Evolutionary conservation across 2,113 vertebrate genomes (phyloP).

Genomic region (Ceyx cyanopectus): DNA sequence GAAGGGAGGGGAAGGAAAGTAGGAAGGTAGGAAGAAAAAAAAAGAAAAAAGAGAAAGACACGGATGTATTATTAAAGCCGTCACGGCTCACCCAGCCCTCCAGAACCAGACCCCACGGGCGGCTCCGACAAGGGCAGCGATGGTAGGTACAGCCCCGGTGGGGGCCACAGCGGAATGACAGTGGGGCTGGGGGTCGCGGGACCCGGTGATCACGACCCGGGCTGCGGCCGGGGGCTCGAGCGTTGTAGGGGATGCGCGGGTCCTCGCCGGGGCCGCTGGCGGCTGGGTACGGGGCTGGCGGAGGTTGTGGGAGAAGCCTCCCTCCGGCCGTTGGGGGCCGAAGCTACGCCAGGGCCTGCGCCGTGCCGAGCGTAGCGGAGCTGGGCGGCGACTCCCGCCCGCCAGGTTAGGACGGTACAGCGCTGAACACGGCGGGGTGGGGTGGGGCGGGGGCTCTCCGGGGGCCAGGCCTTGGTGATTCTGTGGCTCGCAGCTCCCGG

Average conservation of each 20-base stretch:
- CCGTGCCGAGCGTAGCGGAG: too few species aligned
- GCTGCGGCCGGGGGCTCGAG: neutral
- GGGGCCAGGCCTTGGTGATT: neutral
- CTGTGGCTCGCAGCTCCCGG: neutral
- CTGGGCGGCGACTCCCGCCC: too few species aligned
- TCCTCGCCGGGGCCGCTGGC: neutral
- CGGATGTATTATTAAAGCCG: too few species aligned
- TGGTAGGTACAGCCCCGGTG: conserved; percentile 69
- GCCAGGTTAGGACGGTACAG: too few species aligned
- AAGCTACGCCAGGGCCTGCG: too few species aligned
- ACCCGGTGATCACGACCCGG: neutral
- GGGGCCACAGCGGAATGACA: neutral
- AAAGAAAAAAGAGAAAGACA: too few species aligned
- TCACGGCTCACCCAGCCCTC: too few species aligned
- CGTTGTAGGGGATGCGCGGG: neutral
- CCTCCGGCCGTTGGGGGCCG: too few species aligned
- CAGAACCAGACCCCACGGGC: neutral
- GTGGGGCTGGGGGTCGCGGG: neutral
- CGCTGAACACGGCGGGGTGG: too few species aligned
- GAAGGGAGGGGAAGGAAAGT: too few species aligned
- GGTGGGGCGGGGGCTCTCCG: too few species aligned
- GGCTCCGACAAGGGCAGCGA: conserved; percentile 50
- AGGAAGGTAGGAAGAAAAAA: too few species aligned
- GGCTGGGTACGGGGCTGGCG: neutral
- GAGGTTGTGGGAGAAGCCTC: neutral